Percentiles rank a stretch among this genome's conserved stretches.
Evolutionary conservation across 2,888 invertebrate species (phyloP).

Genomic region (Drosophila histrio): DNA sequence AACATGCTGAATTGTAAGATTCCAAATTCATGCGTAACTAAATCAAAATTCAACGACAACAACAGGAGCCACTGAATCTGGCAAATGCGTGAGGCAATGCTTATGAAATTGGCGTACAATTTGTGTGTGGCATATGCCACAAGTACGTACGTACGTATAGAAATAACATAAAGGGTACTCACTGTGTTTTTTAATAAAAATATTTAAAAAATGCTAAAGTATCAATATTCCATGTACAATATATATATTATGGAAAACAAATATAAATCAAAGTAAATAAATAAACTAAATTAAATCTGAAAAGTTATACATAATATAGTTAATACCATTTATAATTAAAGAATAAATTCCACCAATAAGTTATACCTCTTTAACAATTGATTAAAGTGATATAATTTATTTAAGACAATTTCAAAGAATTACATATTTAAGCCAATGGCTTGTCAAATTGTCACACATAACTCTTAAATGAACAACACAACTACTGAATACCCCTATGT

Average conservation of each 20-base stretch:
- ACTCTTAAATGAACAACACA: neutral
- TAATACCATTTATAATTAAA: too few species aligned
- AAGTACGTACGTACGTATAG: slow-evolving; percentile 4
- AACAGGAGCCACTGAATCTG: slow-evolving; percentile 27
- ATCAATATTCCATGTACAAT: too few species aligned
- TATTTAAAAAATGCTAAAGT: neutral
- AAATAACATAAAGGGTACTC: slow-evolving; percentile 38
- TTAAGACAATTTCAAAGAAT: too few species aligned
- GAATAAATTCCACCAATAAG: too few species aligned
- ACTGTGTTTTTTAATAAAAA: neutral
- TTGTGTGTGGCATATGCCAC: slow-evolving; percentile 63
- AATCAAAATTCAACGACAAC: slow-evolving; percentile 69
- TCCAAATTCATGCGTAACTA: slow-evolving; percentile 76
- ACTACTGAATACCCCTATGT: slow-evolving; percentile 24
- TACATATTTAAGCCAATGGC: too few species aligned
- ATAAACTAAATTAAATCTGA: too few species aligned
- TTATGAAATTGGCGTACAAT: slow-evolving; percentile 66
- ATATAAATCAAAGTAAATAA: too few species aligned
- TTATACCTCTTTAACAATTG: too few species aligned
- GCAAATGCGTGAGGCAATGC: slow-evolving; percentile 46
- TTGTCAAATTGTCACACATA: neutral
- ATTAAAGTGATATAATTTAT: too few species aligned
- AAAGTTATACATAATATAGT: too few species aligned
- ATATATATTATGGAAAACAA: too few species aligned
- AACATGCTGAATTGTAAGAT: slow-evolving; percentile 43